These are phyloP conservation scores for Caranx ignobilis DNA, from an alignment of 2,113 vertebrate species.

Conservation along the genomic window DNA sequence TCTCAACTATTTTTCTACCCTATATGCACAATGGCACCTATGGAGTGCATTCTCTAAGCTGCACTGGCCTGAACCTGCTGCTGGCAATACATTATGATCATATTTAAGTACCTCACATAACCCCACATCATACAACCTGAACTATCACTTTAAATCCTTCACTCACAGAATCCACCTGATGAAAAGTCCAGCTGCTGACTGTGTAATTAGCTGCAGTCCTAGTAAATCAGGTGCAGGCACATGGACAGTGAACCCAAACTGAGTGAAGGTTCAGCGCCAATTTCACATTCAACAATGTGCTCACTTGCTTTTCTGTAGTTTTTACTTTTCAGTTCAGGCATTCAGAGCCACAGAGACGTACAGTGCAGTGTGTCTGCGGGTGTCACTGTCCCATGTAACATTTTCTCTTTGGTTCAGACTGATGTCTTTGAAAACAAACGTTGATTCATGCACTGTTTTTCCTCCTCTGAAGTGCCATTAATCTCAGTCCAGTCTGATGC, in stretches of 20 bases:
- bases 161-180: neutral
- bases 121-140: too few species aligned
- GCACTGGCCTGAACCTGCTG: too few species aligned
- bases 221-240: neutral
- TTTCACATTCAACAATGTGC: neutral
- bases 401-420: neutral
- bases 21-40: too few species aligned
- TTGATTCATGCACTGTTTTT: constrained; percentile 10
- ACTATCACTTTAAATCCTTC: too few species aligned
- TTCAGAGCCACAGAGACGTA: neutral
- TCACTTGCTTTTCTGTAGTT: neutral
- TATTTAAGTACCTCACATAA: too few species aligned
- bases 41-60: too few species aligned
- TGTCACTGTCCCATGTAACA: neutral
- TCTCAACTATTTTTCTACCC: too few species aligned
- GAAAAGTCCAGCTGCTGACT: neutral
- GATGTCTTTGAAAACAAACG: neutral
- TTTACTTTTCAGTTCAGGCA: neutral
- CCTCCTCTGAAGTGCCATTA: constrained; percentile 25
- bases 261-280: neutral
- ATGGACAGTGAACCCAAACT: too few species aligned
- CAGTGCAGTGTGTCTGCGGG: neutral
- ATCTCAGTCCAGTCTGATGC: constrained; percentile 32
- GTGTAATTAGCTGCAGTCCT: neutral
- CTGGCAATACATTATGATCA: too few species aligned